phyloP scores from a whole-genome alignment of 2,113 vertebrate species.

The Corvus cornix region DNA sequence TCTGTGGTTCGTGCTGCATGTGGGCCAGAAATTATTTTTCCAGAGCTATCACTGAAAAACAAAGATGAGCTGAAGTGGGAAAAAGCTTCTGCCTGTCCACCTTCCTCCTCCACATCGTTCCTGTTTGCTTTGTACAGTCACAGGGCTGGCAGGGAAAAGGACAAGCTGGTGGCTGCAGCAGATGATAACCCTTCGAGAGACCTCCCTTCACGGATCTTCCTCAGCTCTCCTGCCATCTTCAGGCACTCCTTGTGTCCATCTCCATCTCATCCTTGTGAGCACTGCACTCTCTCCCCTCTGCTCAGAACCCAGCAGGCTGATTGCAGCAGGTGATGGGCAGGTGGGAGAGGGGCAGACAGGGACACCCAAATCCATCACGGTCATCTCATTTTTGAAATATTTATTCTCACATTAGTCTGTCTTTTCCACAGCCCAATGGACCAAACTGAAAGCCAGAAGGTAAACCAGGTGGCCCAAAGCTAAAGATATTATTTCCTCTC shows the following conservation, averaged over 20 bases:
- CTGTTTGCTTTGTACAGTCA: neutral
- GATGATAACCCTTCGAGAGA: neutral
- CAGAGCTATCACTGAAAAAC: conserved; percentile 54
- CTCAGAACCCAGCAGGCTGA: neutral
- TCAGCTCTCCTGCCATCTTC: neutral
- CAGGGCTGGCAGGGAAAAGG: neutral
- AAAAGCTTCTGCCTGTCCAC: conserved; percentile 10
- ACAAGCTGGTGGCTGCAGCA: neutral
- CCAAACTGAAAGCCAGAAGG: neutral
- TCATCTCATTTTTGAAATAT: neutral
- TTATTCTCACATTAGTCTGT: neutral
- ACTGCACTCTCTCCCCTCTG: neutral
- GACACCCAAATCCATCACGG: neutral
- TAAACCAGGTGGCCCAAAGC: neutral
- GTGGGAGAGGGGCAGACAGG: neutral
- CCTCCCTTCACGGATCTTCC: neutral
- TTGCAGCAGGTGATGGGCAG: neutral
- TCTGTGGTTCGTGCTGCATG: conserved; percentile 42
- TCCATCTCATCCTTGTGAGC: neutral
- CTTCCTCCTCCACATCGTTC: neutral
- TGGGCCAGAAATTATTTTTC: conserved; percentile 63
- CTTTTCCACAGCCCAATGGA: neutral
- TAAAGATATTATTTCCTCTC: neutral
- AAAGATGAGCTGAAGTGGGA: neutral
- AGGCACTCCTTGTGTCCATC: neutral